Evolutionary conservation across 2,888 invertebrate genomes (phyloP).

Genomic region (Neria commutata): DNA sequence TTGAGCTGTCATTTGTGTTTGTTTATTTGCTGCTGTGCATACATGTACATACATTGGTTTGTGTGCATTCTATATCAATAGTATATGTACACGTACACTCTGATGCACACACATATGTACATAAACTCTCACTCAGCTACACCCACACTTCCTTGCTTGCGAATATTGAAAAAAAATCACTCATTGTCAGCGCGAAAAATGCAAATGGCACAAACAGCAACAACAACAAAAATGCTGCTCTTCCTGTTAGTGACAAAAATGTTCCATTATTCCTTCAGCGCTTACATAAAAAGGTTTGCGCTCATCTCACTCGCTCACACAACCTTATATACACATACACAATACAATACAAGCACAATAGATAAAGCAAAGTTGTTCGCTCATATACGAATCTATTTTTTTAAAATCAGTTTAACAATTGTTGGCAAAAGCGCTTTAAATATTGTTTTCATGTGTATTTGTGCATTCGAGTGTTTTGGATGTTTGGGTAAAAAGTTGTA

Average conservation of each 20-base stretch:
- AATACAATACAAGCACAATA: too few relatives aligned
- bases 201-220: neutral
- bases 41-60: neutral
- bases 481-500: too few relatives aligned
- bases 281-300: too few relatives aligned
- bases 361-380: too few relatives aligned
- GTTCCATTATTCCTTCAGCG: neutral
- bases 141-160: neutral
- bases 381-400: too few relatives aligned
- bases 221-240: neutral
- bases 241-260: neutral
- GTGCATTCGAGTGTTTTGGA: too few relatives aligned
- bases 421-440: too few relatives aligned
- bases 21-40: constrained; percentile 10
- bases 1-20: constrained; percentile 47
- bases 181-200: too few relatives aligned
- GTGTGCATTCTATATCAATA: constrained; percentile 13
- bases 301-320: too few relatives aligned
- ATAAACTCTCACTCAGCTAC: neutral
- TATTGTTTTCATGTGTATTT: too few relatives aligned
- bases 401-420: too few relatives aligned
- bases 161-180: neutral
- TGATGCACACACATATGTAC: neutral
- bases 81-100: neutral
- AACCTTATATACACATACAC: too few relatives aligned